Percentiles rank a stretch among this genome's conserved stretches.
These are phyloP conservation scores for Leptinotarsa texana DNA, from an alignment of 1,140 invertebrate genomes.

Conservation along the genomic window DNA sequence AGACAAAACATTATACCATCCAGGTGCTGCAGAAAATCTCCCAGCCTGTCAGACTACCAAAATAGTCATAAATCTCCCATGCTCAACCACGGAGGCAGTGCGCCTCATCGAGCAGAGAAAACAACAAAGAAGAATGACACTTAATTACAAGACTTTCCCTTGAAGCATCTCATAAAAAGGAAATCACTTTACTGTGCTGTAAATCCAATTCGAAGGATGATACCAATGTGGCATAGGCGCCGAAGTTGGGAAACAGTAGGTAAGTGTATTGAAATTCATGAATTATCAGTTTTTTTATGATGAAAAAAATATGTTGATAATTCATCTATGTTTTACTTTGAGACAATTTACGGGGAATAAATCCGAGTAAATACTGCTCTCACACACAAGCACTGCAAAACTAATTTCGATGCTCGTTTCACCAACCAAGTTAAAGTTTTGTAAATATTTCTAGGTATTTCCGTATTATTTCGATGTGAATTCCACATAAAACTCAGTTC, in stretches of 20 bases:
- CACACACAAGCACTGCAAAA: no score
- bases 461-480: no score
- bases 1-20: background rate
- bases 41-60: background rate
- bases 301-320: no score
- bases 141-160: slow-evolving; percentile 6
- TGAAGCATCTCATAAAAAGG: slow-evolving; percentile 8
- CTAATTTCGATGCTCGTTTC: no score
- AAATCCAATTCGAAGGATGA: background rate
- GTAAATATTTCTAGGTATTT: no score
- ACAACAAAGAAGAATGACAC: slow-evolving; percentile 6
- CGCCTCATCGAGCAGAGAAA: background rate
- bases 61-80: background rate
- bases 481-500: no score
- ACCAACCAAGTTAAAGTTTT: no score
- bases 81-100: background rate
- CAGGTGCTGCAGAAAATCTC: background rate
- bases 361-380: no score
- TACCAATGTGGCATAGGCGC: background rate
- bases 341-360: no score
- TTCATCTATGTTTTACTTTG: no score
- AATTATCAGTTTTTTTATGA: no score
- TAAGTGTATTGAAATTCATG: no score
- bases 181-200: slow-evolving; percentile 5
- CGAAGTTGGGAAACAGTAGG: background rate